phyloP scores from a whole-genome alignment of 2,113 vertebrate genomes.

The Zosterops pallidus region DNA sequence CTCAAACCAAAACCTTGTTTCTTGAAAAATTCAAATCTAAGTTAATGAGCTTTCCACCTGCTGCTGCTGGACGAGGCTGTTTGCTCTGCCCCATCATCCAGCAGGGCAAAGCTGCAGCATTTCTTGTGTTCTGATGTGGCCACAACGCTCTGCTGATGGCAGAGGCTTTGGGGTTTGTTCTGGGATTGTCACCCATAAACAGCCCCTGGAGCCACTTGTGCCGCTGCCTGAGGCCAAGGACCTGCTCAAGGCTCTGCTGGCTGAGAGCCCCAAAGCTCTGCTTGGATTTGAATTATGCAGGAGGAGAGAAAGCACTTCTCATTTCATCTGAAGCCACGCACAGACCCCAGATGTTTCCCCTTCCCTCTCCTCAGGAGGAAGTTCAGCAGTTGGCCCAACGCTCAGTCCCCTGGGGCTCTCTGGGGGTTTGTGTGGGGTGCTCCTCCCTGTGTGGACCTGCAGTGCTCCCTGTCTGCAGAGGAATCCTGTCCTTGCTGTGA shows the following conservation, averaged over 20 bases:
- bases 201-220: background rate
- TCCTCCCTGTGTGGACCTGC: accelerated
- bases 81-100: accelerated
- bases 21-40: background rate
- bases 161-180: background rate
- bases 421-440: too few relatives aligned
- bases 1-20: background rate
- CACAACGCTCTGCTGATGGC: background rate
- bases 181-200: background rate
- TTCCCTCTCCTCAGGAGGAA: background rate
- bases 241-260: accelerated
- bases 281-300: background rate
- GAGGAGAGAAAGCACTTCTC: background rate
- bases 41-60: background rate
- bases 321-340: accelerated
- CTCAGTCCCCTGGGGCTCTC: background rate
- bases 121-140: accelerated
- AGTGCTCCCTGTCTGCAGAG: background rate
- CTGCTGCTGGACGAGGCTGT: too few relatives aligned
- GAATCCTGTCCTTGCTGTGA: accelerated
- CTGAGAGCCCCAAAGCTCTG: background rate
- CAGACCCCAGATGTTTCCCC: background rate
- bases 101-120: accelerated
- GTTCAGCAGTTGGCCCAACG: accelerated
- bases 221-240: background rate